Base-by-base conservation (phyloP, 2,113 vertebrate genomes). In the Scopus umbretta region DNA sequence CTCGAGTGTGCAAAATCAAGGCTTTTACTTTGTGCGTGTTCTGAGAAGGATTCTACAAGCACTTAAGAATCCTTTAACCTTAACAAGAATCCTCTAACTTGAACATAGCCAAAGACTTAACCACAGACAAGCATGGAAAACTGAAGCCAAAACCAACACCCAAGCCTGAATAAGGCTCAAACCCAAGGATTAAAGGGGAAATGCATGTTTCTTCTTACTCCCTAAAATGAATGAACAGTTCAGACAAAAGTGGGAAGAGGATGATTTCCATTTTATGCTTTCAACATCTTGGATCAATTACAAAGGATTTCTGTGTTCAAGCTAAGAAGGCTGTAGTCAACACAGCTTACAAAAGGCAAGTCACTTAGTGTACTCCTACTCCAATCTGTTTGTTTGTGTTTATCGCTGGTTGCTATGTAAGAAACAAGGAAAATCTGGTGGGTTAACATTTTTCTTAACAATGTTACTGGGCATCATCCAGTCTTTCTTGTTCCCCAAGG, bases 401-500 rank as follows among this genome's bases (percentile, higher is more conserved):
- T 98, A 97, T 97, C 92, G 96, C 91, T 65, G 96, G 97, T 98
- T 98, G 97, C 98, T 97, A 98, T 93, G 97, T 92, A 80, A 96
- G 96, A 89, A 88, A 95, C 91, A 95, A 88, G 94, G 94, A 92
- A 96, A 96, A 90, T 93, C 81, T 97, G 94, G 80, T 76, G 95
- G 95, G 81, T 95, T 89, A 87, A 93, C 84, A 32, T 80, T 90
- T 91, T 87, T 91, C 62, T 95, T 70, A 61, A 96, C 96, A 97
- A 90, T 47, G 50, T 95, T 82, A 90, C 93, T 92, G 81, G 86
- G 90, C 59, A 94, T 88, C 91, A 92, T 93, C 94, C 91, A 95
- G 82, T 43, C 53, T 71, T 75, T 80, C 88, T 76, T 47, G 72
- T 79, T 96, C 90, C 97, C 93, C 65, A 55, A 71, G 74, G 92